A percentile compares a stretch with the other conserved stretches of the same genome.
Conservation (phyloP, 2,888 invertebrate genomes). For the Athetis lepigone region DNA sequence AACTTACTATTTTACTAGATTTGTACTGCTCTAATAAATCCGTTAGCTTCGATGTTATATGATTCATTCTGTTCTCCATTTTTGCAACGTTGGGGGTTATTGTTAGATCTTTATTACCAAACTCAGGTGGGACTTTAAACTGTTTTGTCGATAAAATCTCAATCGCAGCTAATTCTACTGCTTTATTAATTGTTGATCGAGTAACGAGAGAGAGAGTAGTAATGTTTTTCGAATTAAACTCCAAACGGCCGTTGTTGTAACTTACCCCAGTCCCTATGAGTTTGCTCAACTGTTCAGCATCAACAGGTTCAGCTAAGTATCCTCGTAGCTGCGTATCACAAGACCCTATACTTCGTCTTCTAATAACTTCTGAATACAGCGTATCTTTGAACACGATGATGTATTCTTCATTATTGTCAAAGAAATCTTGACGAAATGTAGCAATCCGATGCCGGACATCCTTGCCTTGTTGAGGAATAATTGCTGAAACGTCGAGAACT, state of each 20-base stretch:
- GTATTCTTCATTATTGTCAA: constrained; percentile 6
- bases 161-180: constrained; percentile 4
- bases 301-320: background rate
- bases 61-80: background rate
- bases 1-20: background rate
- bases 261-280: constrained; percentile 7
- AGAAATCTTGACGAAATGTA: background rate
- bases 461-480: too few species aligned
- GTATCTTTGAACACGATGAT: background rate
- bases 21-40: background rate
- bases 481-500: background rate
- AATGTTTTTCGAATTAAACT: background rate
- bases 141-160: background rate
- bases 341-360: background rate
- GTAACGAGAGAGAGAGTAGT: background rate
- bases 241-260: background rate
- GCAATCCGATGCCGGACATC: background rate
- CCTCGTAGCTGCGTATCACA: too few species aligned
- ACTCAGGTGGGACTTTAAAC: background rate
- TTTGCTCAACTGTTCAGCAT: background rate
- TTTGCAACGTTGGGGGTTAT: background rate
- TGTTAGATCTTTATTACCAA: constrained; percentile 5
- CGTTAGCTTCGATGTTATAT: background rate
- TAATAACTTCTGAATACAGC: background rate
- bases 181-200: constrained; percentile 1